Conservation (phyloP, 2,113 vertebrate genomes). For the Isurus oxyrinchus region DNA sequence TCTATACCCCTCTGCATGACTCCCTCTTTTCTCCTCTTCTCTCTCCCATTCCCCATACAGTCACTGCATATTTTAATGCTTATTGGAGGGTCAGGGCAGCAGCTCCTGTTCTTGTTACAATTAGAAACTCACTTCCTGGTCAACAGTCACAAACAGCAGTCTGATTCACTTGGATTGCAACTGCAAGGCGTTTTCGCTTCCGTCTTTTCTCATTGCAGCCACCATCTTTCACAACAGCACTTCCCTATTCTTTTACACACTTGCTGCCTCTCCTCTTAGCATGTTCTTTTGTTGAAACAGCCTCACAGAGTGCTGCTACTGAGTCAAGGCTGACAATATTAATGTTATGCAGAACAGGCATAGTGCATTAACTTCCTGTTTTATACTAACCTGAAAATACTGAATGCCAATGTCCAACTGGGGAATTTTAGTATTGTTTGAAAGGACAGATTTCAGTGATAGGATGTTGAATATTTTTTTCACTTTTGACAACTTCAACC, state of each 20-base stretch:
- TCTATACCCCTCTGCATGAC: not conserved
- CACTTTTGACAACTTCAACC: not conserved
- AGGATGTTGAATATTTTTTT: not conserved
- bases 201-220: not conserved
- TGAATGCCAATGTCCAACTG: not conserved
- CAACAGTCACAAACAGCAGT: not conserved
- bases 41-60: not conserved
- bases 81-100: too few relatives aligned
- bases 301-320: not conserved
- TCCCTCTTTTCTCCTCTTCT: not conserved
- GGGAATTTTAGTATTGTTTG: not conserved
- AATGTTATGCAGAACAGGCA: not conserved
- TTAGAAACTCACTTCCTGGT: not conserved
- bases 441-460: not conserved
- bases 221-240: not conserved
- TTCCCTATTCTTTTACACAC: not conserved
- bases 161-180: not conserved
- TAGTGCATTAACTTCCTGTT: not conserved
- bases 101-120: not conserved
- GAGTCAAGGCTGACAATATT: not conserved
- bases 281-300: not conserved
- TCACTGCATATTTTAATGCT: not conserved
- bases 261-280: not conserved
- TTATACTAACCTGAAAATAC: not conserved
- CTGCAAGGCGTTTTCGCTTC: not conserved